phyloP scores from a whole-genome alignment of 2,797 vertebrate species.

The Arrhamphus sclerolepis region DNA sequence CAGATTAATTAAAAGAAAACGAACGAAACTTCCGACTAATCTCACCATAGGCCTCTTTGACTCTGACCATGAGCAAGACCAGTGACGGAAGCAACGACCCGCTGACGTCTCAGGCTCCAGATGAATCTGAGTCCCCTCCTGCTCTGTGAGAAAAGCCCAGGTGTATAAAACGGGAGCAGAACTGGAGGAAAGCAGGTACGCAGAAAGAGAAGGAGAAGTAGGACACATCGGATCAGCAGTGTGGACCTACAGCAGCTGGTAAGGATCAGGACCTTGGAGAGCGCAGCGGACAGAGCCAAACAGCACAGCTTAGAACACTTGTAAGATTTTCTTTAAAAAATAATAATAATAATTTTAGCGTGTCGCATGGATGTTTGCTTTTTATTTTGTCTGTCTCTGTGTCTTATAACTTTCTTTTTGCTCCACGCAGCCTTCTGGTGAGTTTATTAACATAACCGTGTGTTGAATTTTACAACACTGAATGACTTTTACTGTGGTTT shows the following conservation, averaged over 20 bases:
- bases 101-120: slow-evolving; percentile 87
- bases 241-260: slow-evolving; percentile 59
- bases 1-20: slow-evolving; percentile 49
- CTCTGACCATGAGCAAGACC: slow-evolving; percentile 64
- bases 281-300: slow-evolving; percentile 43
- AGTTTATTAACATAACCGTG: neutral
- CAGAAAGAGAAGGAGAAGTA: slow-evolving; percentile 30
- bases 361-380: neutral
- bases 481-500: neutral
- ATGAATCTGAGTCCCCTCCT: slow-evolving; percentile 82
- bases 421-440: neutral
- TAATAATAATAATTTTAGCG: no score
- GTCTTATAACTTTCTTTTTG: neutral
- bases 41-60: slow-evolving; percentile 59
- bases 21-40: slow-evolving; percentile 50
- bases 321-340: slow-evolving; percentile 60
- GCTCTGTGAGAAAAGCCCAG: slow-evolving; percentile 79
- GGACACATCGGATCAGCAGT: slow-evolving; percentile 38
- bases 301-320: slow-evolving; percentile 51
- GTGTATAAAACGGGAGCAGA: slow-evolving; percentile 88
- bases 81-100: slow-evolving; percentile 81
- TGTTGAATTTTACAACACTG: neutral
- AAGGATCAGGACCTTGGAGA: slow-evolving; percentile 78
- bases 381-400: neutral
- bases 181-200: slow-evolving; percentile 79